phyloP scores from a whole-genome alignment of 2,113 vertebrate species.

The Myxocyprinus asiaticus region DNA sequence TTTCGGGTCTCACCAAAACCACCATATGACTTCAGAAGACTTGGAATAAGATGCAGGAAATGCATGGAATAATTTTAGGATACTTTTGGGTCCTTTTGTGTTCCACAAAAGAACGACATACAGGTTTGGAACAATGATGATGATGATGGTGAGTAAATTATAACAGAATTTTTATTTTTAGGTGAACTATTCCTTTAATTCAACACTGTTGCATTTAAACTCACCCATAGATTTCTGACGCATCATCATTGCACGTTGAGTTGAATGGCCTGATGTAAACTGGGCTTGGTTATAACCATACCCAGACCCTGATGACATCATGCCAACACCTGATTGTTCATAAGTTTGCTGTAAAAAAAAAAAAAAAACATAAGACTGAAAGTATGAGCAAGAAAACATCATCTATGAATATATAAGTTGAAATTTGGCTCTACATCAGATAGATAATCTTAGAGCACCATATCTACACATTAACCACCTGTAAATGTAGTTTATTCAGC shows the following conservation, averaged over 20 bases:
- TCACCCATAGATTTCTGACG: conserved; percentile 92
- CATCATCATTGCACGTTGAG: conserved; percentile 83
- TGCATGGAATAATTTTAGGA: too few species aligned
- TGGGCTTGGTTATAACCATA: conserved; percentile 84
- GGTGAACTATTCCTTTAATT: neutral
- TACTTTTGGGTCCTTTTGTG: too few species aligned
- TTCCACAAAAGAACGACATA: too few species aligned
- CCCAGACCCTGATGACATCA: conserved; percentile 73
- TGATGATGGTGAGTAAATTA: too few species aligned
- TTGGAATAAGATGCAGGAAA: too few species aligned
- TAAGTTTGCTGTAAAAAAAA: conserved; percentile 73
- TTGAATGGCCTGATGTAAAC: conserved; percentile 81
- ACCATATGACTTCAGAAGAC: too few species aligned
- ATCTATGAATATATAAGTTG: too few species aligned
- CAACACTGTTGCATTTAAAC: neutral
- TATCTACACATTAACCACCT: neutral
- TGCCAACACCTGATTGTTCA: conserved; percentile 77
- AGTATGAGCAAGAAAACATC: neutral
- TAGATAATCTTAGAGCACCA: neutral
- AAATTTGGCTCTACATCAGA: too few species aligned
- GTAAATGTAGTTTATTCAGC: neutral
- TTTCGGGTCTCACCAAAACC: too few species aligned
- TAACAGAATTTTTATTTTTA: too few species aligned
- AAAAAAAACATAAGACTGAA: neutral
- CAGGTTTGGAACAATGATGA: too few species aligned